These are phyloP conservation scores for Drosophila murphyi DNA, from an alignment of 1,140 invertebrate genomes.

Conservation along the genomic window DNA sequence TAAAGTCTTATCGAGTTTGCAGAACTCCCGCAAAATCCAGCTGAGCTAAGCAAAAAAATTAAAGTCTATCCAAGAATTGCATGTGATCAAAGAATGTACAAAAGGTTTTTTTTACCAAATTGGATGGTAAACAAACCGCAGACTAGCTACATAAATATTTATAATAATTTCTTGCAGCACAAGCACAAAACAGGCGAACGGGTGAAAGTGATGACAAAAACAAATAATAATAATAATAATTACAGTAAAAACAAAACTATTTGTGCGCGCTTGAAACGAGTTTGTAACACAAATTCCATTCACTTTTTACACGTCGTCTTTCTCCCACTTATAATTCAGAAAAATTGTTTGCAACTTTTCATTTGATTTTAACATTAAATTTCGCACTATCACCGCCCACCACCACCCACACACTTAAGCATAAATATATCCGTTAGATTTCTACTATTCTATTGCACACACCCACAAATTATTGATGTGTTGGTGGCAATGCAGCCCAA, in stretches of 20 bases:
- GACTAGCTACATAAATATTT: neutral
- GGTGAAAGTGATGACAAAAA: conserved; percentile 36
- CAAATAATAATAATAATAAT: conserved; percentile 13
- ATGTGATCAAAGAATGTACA: conserved; percentile 41
- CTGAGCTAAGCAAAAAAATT: conserved; percentile 38
- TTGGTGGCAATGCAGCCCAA: neutral
- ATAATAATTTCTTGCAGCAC: neutral
- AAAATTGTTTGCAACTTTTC: neutral
- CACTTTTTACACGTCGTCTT: conserved; percentile 52
- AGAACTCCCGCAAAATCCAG: conserved; percentile 30
- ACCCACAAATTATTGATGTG: conserved; percentile 1
- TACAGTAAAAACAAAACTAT: neutral
- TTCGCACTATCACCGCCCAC: neutral
- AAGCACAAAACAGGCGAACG: conserved; percentile 26
- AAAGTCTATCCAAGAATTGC: conserved; percentile 19
- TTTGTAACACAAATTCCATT: conserved; percentile 50
- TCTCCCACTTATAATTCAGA: conserved; percentile 4
- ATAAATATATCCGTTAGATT: conserved; percentile 20
- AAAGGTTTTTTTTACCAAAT: conserved; percentile 2
- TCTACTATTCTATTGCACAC: conserved; percentile 13
- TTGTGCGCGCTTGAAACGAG: conserved; percentile 41
- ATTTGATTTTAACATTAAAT: neutral
- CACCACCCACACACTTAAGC: conserved; percentile 13
- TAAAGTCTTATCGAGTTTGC: conserved; percentile 65
- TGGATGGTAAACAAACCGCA: conserved; percentile 6